Evolutionary conservation across 2,888 invertebrate species (phyloP).

Genomic region (Carcina quercana): DNA sequence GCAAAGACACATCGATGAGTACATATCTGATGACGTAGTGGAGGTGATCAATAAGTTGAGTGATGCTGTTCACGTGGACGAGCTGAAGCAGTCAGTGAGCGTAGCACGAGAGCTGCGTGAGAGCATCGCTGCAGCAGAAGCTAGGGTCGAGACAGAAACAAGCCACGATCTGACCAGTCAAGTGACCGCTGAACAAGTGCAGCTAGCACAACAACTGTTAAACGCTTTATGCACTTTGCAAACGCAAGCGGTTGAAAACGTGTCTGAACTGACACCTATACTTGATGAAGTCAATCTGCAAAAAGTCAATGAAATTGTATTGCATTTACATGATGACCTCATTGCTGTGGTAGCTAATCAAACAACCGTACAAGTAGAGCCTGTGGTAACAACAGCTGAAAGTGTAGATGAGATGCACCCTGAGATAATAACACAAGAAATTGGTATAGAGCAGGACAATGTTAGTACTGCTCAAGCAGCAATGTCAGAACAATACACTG

Average conservation of each 20-base stretch:
- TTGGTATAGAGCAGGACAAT: too few relatives aligned
- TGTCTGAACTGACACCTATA: not conserved
- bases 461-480: not conserved
- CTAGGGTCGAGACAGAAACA: not conserved
- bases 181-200: not conserved
- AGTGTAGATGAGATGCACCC: not conserved
- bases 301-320: not conserved
- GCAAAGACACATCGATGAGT: slow-evolving; percentile 33
- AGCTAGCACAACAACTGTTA: not conserved
- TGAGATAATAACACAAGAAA: not conserved
- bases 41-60: slow-evolving; percentile 26
- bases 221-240: not conserved
- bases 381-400: not conserved
- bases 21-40: slow-evolving; percentile 27
- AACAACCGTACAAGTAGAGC: not conserved
- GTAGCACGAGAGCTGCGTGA: slow-evolving; percentile 33
- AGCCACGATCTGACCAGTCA: not conserved
- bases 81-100: slow-evolving; percentile 25
- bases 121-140: slow-evolving; percentile 2
- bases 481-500: not conserved
- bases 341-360: not conserved
- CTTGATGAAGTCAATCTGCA: not conserved
- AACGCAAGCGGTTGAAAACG: not conserved
- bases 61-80: slow-evolving; percentile 18
- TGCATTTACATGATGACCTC: not conserved